A percentile compares a stretch with the other conserved stretches of the same genome.
These are phyloP conservation scores for Etheostoma spectabile DNA, from an alignment of 2,113 vertebrate genomes.

Conservation along the genomic window DNA sequence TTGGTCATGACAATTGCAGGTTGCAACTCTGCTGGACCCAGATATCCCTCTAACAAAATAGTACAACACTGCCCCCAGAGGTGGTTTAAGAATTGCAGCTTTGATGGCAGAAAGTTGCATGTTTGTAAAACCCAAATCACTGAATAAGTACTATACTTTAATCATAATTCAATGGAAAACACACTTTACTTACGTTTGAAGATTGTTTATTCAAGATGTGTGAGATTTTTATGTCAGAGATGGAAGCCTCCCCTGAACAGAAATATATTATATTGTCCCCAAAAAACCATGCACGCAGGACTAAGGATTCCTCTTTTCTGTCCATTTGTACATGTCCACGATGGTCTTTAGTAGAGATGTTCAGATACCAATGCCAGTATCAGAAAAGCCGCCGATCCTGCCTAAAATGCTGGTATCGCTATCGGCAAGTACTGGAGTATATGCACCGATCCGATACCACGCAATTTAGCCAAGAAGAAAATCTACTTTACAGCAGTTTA, in stretches of 20 bases:
- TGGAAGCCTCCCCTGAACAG: not conserved
- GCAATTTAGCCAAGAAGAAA: too few species aligned
- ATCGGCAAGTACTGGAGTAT: too few species aligned
- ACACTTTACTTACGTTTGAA: not conserved
- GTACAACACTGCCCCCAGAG: slow-evolving; percentile 67
- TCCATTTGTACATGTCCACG: not conserved
- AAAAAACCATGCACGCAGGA: not conserved
- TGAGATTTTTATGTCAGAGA: not conserved
- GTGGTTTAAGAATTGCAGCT: slow-evolving; percentile 12
- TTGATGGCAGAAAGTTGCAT: slow-evolving; percentile 1
- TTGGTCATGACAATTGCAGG: slow-evolving; percentile 19
- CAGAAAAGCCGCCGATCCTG: too few species aligned
- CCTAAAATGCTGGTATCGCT: too few species aligned
- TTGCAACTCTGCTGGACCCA: not conserved
- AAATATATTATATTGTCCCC: not conserved
- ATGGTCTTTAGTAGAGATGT: not conserved
- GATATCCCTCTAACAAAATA: slow-evolving; percentile 14
- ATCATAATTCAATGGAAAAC: not conserved
- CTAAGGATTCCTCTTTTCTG: not conserved
- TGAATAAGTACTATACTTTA: not conserved
- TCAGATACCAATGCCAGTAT: too few species aligned
- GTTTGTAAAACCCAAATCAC: not conserved
- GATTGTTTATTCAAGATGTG: not conserved
- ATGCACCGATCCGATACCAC: too few species aligned
- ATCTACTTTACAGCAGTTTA: too few species aligned